Percentiles rank a stretch among this genome's conserved stretches.
These are phyloP conservation scores for Trachythela sp. DNA, from an alignment of 64 coral and sea anemone species.

Conservation along the genomic window DNA sequence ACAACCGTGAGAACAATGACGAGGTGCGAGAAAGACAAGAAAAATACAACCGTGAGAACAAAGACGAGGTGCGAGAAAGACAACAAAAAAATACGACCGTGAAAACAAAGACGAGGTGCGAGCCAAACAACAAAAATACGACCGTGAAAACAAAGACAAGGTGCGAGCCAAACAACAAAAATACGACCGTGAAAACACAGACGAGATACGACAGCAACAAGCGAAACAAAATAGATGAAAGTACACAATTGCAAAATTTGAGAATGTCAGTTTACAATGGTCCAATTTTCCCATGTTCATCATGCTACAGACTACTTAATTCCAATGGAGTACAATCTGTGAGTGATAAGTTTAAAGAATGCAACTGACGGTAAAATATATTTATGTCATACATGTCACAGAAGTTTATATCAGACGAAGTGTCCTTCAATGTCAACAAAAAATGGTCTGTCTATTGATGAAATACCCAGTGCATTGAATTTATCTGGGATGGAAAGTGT, in stretches of 20 bases:
- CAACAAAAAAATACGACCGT: no score
- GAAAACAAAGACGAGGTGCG: no score
- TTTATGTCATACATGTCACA: neutral
- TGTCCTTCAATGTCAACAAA: neutral
- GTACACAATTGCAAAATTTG: neutral
- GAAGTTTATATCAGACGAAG: neutral
- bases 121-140: no score
- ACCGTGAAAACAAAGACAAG: no score
- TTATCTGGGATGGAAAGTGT: neutral
- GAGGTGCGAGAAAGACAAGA: neutral
- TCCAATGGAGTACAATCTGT: neutral
- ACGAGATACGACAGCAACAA: neutral
- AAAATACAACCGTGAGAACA: constrained; percentile 17
- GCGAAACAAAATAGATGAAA: neutral
- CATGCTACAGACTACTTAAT: neutral
- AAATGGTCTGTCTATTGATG: constrained; percentile 8
- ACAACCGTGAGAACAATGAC: neutral
- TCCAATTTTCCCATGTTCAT: constrained; percentile 11
- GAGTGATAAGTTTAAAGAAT: constrained; percentile 3
- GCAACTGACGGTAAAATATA: neutral
- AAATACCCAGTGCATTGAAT: neutral
- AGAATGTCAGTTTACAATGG: neutral
- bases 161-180: neutral
- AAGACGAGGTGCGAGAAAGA: no score
- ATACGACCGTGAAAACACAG: neutral